Evolutionary conservation across 1,140 invertebrate genomes (phyloP).

Genomic region (Dendrolimus punctatus): DNA sequence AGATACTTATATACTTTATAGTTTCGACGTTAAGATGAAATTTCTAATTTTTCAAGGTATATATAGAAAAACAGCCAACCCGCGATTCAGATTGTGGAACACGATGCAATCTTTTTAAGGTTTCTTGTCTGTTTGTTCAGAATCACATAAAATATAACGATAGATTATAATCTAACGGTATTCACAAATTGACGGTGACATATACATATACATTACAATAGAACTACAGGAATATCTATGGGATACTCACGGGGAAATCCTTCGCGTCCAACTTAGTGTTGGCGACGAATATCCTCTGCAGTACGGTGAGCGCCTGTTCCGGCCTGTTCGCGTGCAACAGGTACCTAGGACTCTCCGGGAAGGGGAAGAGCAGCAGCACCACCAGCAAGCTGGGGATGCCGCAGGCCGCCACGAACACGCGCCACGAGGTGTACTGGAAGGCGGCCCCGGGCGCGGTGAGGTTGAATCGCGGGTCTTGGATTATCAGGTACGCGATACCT

Average conservation of each 20-base stretch:
- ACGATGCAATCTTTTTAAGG: no score
- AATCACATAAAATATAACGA: no score
- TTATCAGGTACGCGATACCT: slow-evolving; percentile 72
- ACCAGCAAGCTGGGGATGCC: slow-evolving; percentile 79
- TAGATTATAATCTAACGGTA: no score
- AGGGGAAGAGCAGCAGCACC: slow-evolving; percentile 76
- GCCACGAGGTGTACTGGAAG: slow-evolving; percentile 78
- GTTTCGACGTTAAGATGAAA: no score
- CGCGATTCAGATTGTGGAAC: no score
- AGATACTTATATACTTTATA: no score
- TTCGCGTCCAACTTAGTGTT: slow-evolving; percentile 67
- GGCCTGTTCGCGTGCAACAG: slow-evolving; percentile 66
- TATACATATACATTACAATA: no score
- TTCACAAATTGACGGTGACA: no score
- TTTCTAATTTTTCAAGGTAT: no score
- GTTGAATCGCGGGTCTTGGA: slow-evolving; percentile 57
- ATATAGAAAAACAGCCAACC: no score
- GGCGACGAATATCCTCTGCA: slow-evolving; percentile 70
- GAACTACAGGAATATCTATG: no score
- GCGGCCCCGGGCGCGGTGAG: slow-evolving; percentile 32
- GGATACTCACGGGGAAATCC: slow-evolving; percentile 68
- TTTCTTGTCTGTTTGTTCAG: no score
- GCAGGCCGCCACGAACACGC: slow-evolving; percentile 80
- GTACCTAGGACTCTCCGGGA: slow-evolving; percentile 83
- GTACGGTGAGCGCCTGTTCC: slow-evolving; percentile 66